Evolutionary conservation across 2,888 invertebrate species (phyloP), one percentile per base, ranked within the genome.

Genomic region (Zygothrica quintamaculata): DNA sequence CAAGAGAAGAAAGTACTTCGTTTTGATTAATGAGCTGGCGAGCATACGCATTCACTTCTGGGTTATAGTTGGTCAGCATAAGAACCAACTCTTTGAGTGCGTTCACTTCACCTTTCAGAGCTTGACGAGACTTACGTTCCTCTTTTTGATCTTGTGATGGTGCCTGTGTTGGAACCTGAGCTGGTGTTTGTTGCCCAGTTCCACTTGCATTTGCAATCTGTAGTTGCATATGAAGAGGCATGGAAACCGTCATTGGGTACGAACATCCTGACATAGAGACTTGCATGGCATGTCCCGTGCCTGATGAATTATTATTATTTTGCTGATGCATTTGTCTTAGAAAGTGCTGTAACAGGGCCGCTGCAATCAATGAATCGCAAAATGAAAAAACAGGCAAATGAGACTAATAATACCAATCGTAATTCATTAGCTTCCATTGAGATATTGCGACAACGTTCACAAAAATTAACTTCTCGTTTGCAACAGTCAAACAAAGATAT

Each of bases 71-170:
- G 1, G 50, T 46, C 0, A 84, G 31, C 11, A 22, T 43, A 0
- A 44, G 11, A 0, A 84, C 64, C 9, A 84, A 47, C 5, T 81
- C 71, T 33, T 78, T 77, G 0, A 89, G 60, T 0, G 84, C 81
- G 0, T 71, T 64, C 12, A 89, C 65, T 37, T 88, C 70, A 1
- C 33, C 33, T 5, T 37, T 46, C 0, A 89, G 74, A 0, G 65
- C 44, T 0, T 33, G 43, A 0, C 67, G 69, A 0, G 72, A 59
- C 13, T 62, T 68, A 7, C 64, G 65, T 0, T 26, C 29, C 22
- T 22, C 53, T 8, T 43, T 52, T 8, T 13, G 2, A 8, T 43
- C 48, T 12, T 8, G 42, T 26, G 34, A 9, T 18, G 11, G 29
- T 7, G 15, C 1, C 16, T 39, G 37, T 29, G 7, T n/a, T 9